Evolutionary conservation across 2,113 vertebrate genomes (phyloP), one percentile per base, ranked within the genome.

Genomic region (Oxygymnocypris stewartii): DNA sequence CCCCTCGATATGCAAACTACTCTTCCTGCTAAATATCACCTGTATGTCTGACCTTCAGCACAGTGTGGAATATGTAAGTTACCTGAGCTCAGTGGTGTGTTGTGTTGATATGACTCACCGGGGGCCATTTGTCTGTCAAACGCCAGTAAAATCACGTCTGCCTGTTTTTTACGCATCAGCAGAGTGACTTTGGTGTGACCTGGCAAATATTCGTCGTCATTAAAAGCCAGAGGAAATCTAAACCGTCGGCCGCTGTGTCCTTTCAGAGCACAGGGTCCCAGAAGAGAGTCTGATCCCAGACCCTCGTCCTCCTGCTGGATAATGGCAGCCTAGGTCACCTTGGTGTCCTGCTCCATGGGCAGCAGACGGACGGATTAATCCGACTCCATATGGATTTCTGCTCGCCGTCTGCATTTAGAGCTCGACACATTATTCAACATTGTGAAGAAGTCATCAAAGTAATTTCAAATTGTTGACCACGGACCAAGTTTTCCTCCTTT

Each of bases 121-220:
- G 54, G 31, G 78, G 12, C 54, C 3, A 61, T 61, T 80, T 80
- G 23, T 42, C 78, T 63, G 20, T 80, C 78, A 42, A 75, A 47
- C 73, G 42, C 71, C 65, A 57, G 78, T 67, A 42, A 76, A 77
- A 42, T 77, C 16, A 18, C 37, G 79, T 31, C 65, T 54, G 59
- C 84, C 81, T 63, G 61, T 90, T 89, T 88, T 83, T 85, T 63
- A 76, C 89, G 82, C 77, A 80, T 84, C 87, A 88, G 87, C 63
- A 88, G 82, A 13, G 75, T 91, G 92, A 93, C 92, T 89, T 89
- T 89, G 86, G 85, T 49, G 69, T 89, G 93, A 94, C 91, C 92
- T 88, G 82, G 89, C 92, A 92, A 85, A 92, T 89, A 92, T 89
- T 89, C 67, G 18, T 40, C 88, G 83, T 90, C 75, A 88, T 93